Evolutionary conservation across 2,888 invertebrate species (phyloP).

Genomic region (Maniola hyperantus): DNA sequence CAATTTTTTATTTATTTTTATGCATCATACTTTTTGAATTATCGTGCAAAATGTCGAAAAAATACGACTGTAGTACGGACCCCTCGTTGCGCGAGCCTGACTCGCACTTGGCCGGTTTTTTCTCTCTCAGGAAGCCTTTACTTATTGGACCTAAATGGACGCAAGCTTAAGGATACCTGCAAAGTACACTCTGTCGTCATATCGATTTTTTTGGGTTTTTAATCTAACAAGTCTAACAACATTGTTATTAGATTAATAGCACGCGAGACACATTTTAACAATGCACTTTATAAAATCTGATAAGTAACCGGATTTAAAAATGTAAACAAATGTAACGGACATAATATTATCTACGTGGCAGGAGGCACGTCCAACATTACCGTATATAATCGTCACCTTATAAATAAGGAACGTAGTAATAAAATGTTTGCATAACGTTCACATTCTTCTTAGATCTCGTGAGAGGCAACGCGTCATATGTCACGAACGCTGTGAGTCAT

Average conservation of each 20-base stretch:
- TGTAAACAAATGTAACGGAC: slow-evolving; percentile 29
- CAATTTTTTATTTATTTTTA: too few relatives aligned
- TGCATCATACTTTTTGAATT: too few relatives aligned
- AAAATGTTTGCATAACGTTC: slow-evolving; percentile 17
- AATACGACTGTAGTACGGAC: too few relatives aligned
- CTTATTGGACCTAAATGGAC: too few relatives aligned
- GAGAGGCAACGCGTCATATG: slow-evolving; percentile 23
- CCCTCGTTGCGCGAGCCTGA: too few relatives aligned
- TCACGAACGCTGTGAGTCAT: slow-evolving; percentile 28
- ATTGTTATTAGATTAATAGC: slow-evolving; percentile 15
- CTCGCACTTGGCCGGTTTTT: too few relatives aligned
- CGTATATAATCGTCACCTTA: slow-evolving; percentile 13
- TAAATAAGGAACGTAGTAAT: slow-evolving; percentile 22
- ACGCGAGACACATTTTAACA: slow-evolving; percentile 11
- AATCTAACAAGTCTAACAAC: slow-evolving; percentile 3
- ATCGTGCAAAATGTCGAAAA: too few relatives aligned
- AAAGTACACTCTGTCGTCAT: too few relatives aligned
- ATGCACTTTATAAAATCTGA: slow-evolving; percentile 24
- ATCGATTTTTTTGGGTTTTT: too few relatives aligned
- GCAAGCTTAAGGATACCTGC: too few relatives aligned
- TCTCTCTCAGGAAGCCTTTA: too few relatives aligned
- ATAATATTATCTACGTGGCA: slow-evolving; percentile 23
- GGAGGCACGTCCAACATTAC: slow-evolving; percentile 31
- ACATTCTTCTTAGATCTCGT: slow-evolving; percentile 29
- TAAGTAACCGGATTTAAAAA: slow-evolving; percentile 23